Percentiles rank a stretch among this genome's conserved stretches.
Conservation (phyloP, 2,888 invertebrate genomes). For the Ectobius pallidus region DNA sequence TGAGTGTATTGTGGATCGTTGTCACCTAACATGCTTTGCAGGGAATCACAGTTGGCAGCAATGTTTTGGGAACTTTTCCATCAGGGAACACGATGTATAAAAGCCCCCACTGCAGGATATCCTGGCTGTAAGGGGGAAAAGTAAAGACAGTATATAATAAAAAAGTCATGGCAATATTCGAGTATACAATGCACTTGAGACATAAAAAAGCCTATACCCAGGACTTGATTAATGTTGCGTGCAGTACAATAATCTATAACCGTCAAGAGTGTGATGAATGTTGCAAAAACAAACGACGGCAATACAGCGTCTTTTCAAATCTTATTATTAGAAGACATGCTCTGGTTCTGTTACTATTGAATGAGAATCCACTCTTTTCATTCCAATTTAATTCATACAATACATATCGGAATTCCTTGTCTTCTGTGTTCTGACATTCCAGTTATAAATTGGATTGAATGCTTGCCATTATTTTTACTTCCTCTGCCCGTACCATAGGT, state of each 20-base stretch:
- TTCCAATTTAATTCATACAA: too few species aligned
- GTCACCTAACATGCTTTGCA: neutral
- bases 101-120: neutral
- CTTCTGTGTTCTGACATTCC: too few species aligned
- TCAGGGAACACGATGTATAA: neutral
- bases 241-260: constrained; percentile 21
- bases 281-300: constrained; percentile 9
- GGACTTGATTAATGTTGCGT: constrained; percentile 19
- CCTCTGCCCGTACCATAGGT: too few species aligned
- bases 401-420: too few species aligned
- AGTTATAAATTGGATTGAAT: too few species aligned
- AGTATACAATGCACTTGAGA: constrained; percentile 5
- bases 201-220: constrained; percentile 1
- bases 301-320: neutral
- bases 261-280: constrained; percentile 28
- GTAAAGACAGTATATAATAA: neutral
- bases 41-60: neutral
- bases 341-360: neutral
- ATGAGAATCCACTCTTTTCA: neutral
- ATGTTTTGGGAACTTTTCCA: neutral
- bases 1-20: neutral
- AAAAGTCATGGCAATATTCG: constrained; percentile 6
- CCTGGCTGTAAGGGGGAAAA: neutral
- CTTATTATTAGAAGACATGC: neutral
- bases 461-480: too few species aligned